Evolutionary conservation across 2,888 invertebrate species (phyloP), one percentile per base, ranked within the genome.

Genomic region (Himalopsyche tibetana): DNA sequence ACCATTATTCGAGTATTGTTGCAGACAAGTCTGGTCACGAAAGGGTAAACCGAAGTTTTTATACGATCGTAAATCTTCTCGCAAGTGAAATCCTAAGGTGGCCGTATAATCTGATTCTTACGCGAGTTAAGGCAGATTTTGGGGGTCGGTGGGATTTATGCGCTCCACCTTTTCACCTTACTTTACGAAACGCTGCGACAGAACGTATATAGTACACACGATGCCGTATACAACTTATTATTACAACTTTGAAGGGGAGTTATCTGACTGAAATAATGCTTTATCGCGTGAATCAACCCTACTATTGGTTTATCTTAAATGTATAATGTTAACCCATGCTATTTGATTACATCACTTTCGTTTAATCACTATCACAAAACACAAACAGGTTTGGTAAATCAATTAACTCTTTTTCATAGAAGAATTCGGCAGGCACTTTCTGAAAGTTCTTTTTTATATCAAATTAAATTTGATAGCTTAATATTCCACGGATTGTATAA

Each of bases 81-180:
- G 85, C 79, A 80, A 87, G 87, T 87, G 87, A 85, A 87, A 87
- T 87, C 87, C 87, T 87, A 56, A 82, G 85, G 87, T 81, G 87
- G 85, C 87, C 85, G 83, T 87, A 87, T 85, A 87, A 87, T 87
- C 87, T 87, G 85, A 87, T 87, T 87, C 87, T 85, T 87, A 87
- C 84, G 85, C 87, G 87, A 87, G 87, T 87, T 87, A 87, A 85
- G 87, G 87, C 87, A 85, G 87, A 87, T 87, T 87, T 63, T 82
- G 83, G 83, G 87, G 74, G 83, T 83, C 63, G 79, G 82, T 51
- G 74, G 82, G 86, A 86, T 86, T 86, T 86, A 86, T 63, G 82
- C 79, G 55, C 86, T 51, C 45, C 74, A 80, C 82, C 83, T 79
- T 82, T 82, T 42, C 86, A 83, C 79, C 83, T 83, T 63, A 63